Evolutionary conservation across 1,140 invertebrate genomes (phyloP), one percentile per base, ranked within the genome.

Genomic region (Neodiprion fabricii): DNA sequence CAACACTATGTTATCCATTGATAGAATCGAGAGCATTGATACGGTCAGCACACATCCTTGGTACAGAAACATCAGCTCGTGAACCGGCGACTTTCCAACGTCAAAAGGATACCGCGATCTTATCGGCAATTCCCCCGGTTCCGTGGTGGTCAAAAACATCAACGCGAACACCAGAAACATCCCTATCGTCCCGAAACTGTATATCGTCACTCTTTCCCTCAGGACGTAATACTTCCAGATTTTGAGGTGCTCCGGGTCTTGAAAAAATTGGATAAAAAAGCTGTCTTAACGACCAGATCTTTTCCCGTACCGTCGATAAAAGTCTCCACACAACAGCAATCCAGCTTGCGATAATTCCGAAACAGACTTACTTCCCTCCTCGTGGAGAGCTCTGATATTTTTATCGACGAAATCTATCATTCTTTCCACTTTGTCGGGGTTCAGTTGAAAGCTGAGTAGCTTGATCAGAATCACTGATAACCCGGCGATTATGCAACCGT

Each of bases 41-140:
- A 72, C 48, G 7, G 66, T 73, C 14, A 83, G 68, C 0, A 75
- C 73, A 48, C 21, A 76, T 0, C 71, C 73, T 73, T 84, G 82
- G 5, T 83, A 40, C 9, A 23, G 47, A 40, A 79, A 77, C 40
- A 76, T 76, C 0, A 83, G 17, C 21, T 23, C 49, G 67, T 78
- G 78, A 66, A 76, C 75, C 9, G 77, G 77, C 0, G 75, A 61
- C 11, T n/a, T 49, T 8, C 69, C 80, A 5, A 76, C 78, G 23
- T 84, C 71, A 49, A 84, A 82, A 7, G 82, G 83, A 21, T 81
- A 84, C 3, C 72, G 70, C 0, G 82, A 81, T 23, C 80, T 74
- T 69, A 84, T 77, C 11, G 81, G 82, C 23, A 84, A 72, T 4
- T 21, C 71, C 0, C 79, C 82, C 1, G 79, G 12, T 17, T 83